These are phyloP conservation scores for Invenusta paracnida DNA, from an alignment of 2,888 invertebrate genomes.

Conservation along the genomic window DNA sequence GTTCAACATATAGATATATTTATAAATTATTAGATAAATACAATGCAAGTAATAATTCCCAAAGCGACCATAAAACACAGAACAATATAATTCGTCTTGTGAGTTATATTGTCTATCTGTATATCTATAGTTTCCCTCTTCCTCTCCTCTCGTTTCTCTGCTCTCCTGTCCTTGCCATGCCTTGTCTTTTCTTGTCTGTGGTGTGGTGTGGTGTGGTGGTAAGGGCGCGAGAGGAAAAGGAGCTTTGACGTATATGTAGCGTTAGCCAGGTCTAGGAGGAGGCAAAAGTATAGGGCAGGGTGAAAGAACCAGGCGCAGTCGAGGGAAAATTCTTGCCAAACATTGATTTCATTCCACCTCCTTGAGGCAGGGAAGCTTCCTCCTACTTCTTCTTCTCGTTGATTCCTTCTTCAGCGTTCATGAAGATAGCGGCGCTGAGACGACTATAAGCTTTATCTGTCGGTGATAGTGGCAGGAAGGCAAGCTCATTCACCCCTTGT, in stretches of 20 bases:
- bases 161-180: not conserved
- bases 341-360: not conserved
- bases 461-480: too few species aligned
- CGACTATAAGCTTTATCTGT: too few species aligned
- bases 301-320: too few species aligned
- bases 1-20: too few species aligned
- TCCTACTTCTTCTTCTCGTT: not conserved
- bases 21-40: too few species aligned
- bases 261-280: too few species aligned
- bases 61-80: conserved; percentile 3
- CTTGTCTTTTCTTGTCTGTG: not conserved
- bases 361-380: not conserved
- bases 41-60: not conserved
- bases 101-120: not conserved
- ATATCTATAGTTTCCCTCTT: not conserved
- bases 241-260: not conserved
- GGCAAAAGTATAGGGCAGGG: too few species aligned
- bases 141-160: not conserved
- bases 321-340: not conserved
- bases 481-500: too few species aligned
- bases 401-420: too few species aligned
- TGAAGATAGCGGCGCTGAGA: too few species aligned
- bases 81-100: not conserved
- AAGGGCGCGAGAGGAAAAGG: too few species aligned
- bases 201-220: not conserved